A percentile compares a stretch with the other conserved stretches of the same genome.
These are phyloP conservation scores for Tenebrio molitor DNA, from an alignment of 1,140 invertebrate species.

Conservation along the genomic window DNA sequence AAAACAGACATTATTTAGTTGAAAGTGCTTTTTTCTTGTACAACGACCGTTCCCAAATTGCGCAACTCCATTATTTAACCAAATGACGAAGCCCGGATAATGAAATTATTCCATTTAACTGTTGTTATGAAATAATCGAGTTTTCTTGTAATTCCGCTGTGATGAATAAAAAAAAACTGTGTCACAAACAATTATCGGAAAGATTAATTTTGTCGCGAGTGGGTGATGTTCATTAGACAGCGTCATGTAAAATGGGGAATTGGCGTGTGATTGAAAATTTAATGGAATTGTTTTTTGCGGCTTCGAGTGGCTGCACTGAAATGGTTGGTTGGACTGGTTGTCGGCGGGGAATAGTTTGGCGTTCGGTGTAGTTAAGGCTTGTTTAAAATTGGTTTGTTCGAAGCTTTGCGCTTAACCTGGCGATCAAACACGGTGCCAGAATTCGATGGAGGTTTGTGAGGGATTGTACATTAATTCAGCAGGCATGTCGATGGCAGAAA, in stretches of 20 bases:
- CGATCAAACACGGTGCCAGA: no score
- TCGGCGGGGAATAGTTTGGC: no score
- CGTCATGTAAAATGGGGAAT: no score
- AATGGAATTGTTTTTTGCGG: slow-evolving; percentile 9
- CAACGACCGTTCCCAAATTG: slow-evolving; percentile 8
- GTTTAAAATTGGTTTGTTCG: no score
- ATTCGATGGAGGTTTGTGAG: no score
- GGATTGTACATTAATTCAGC: no score
- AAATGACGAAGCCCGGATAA: slow-evolving; percentile 9
- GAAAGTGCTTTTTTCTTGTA: slow-evolving; percentile 11
- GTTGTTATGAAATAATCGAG: not conserved
- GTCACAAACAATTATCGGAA: not conserved
- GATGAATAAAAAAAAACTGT: not conserved
- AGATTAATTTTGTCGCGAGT: not conserved
- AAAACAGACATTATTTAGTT: slow-evolving; percentile 37
- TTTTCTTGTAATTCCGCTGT: not conserved
- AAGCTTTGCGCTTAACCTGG: no score
- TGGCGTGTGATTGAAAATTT: slow-evolving; percentile 4
- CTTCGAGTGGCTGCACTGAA: no score
- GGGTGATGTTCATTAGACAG: no score
- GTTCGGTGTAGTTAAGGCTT: no score
- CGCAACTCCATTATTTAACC: slow-evolving; percentile 18
- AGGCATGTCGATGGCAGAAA: no score
- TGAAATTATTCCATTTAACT: not conserved
- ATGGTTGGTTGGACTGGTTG: no score